These are phyloP conservation scores for Tenebrio molitor DNA, from an alignment of 1,140 invertebrate species.

Conservation along the genomic window DNA sequence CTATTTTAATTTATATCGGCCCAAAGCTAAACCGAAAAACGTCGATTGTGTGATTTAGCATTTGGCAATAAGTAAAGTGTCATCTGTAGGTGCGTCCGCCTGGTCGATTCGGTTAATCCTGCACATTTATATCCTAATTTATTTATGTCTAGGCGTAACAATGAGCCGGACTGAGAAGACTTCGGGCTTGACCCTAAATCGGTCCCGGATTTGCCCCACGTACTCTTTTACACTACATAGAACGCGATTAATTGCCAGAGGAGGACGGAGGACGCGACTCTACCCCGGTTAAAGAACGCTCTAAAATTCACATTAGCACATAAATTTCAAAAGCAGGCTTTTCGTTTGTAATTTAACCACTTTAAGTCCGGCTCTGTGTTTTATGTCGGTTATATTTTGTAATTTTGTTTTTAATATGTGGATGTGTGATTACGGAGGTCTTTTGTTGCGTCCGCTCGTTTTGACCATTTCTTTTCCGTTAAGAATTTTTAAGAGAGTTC, in stretches of 20 bases:
- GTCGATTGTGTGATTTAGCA: too few relatives aligned
- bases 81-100: too few relatives aligned
- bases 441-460: constrained; percentile 26
- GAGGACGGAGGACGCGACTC: background rate
- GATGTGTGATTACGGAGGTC: constrained; percentile 37
- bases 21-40: constrained; percentile 4
- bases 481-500: constrained; percentile 37
- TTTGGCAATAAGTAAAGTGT: too few relatives aligned
- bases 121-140: too few relatives aligned
- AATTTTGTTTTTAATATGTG: constrained; percentile 43
- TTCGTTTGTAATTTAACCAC: constrained; percentile 41
- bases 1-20: constrained; percentile 23
- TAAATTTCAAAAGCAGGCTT: constrained; percentile 43
- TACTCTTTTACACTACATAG: background rate
- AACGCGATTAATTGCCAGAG: constrained; percentile 10
- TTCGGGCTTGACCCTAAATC: background rate
- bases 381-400: constrained; percentile 17
- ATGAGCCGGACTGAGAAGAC: too few relatives aligned
- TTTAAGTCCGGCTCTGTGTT: constrained; percentile 16
- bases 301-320: constrained; percentile 43
- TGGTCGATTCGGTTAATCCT: too few relatives aligned
- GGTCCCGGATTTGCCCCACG: background rate
- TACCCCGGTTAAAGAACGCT: constrained; percentile 2
- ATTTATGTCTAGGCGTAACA: too few relatives aligned
- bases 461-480: constrained; percentile 26